Evolutionary conservation across 2,797 vertebrate genomes (phyloP).

Genomic region (Xenentodon cancila): DNA sequence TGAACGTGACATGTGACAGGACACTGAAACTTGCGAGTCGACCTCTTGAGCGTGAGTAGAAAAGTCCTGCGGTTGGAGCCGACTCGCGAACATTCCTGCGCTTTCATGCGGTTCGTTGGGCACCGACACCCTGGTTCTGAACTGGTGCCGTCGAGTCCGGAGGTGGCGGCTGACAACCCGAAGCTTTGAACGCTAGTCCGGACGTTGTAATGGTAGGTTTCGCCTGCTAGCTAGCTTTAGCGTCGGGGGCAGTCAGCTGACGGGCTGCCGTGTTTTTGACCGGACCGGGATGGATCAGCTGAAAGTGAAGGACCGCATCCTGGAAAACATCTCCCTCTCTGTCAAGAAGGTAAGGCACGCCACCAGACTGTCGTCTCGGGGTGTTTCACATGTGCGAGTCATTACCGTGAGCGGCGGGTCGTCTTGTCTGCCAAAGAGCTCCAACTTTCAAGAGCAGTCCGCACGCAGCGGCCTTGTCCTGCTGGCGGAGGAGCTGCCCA

Average conservation of each 20-base stretch:
- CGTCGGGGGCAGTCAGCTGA: constrained; percentile 76
- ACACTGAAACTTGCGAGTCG: constrained; percentile 20
- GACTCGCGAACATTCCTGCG: constrained; percentile 20
- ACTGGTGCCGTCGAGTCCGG: not conserved
- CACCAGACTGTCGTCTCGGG: no score
- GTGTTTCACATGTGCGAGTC: not conserved
- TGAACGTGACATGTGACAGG: not conserved
- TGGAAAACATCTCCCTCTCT: constrained; percentile 95
- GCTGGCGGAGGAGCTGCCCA: not conserved
- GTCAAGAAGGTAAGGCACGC: constrained; percentile 92
- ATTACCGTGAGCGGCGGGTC: constrained; percentile 26
- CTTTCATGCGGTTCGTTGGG: not conserved
- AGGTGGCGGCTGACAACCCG: not conserved
- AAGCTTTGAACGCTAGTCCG: not conserved
- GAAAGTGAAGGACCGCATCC: constrained; percentile 96
- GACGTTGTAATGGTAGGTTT: not conserved
- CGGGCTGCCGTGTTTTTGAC: constrained; percentile 60
- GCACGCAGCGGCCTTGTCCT: constrained; percentile 27
- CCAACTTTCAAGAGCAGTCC: constrained; percentile 43
- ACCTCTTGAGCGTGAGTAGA: not conserved
- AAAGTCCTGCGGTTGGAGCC: constrained; percentile 42
- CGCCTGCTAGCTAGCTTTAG: constrained; percentile 50
- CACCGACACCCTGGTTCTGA: not conserved
- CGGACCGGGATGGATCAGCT: constrained; percentile 89
- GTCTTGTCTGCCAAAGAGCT: constrained; percentile 42